phyloP scores from a whole-genome alignment of 37 sponge, comb jelly and placozoan species.

The Petrosia ficiformis region DNA sequence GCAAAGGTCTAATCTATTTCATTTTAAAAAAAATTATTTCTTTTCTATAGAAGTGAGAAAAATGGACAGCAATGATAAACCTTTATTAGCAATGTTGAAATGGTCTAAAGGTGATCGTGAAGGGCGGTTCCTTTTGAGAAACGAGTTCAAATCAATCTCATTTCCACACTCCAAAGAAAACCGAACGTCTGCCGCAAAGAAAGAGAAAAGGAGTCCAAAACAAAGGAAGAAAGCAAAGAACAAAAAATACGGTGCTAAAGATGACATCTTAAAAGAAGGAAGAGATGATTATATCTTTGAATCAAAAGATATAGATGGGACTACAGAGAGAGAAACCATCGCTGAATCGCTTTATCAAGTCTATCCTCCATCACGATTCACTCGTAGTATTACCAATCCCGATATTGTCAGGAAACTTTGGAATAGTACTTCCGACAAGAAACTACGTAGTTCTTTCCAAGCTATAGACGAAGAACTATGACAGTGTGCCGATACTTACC shows the following conservation, averaged over 20 bases:
- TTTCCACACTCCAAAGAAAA: conserved; percentile 1
- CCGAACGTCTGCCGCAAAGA: conserved; percentile 3
- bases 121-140: conserved; percentile 65
- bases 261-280: too few species aligned
- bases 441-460: background rate
- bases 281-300: background rate
- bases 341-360: conserved; percentile 48
- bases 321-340: conserved; percentile 11
- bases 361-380: conserved; percentile 59
- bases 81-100: conserved; percentile 70
- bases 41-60: conserved; percentile 53
- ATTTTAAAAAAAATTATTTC: background rate
- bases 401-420: conserved; percentile 43
- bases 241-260: background rate
- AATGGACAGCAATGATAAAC: conserved; percentile 54
- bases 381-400: conserved; percentile 75
- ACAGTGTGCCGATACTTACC: conserved; percentile 46
- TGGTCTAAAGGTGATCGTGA: conserved; percentile 73
- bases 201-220: conserved; percentile 8
- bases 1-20: background rate
- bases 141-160: background rate
- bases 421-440: background rate
- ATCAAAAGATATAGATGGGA: background rate
- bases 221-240: conserved; percentile 17
- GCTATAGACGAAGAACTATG: too few species aligned